Evolutionary conservation across 1,140 invertebrate species (phyloP).

Genomic region (Eupristina koningsbergeri): DNA sequence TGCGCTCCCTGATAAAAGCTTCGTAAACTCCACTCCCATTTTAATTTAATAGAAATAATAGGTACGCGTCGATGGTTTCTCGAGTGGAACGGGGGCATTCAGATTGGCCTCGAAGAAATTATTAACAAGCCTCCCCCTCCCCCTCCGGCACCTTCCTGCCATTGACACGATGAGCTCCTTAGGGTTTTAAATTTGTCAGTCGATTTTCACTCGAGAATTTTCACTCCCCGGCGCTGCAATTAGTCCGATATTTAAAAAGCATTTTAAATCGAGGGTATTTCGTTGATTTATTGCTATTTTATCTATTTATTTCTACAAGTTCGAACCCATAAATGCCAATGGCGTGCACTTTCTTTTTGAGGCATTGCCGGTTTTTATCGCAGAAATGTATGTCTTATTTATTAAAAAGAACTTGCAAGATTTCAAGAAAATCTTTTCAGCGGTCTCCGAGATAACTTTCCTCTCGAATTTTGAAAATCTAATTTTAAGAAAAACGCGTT

Average conservation of each 20-base stretch:
- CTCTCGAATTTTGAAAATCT: background rate
- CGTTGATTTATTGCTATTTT: too few relatives aligned
- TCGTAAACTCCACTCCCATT: background rate
- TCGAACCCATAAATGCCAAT: conserved; percentile 34
- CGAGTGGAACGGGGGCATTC: background rate
- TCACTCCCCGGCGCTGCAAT: too few relatives aligned
- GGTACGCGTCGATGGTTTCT: background rate
- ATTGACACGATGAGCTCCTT: too few relatives aligned
- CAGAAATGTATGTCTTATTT: background rate
- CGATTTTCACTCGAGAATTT: too few relatives aligned
- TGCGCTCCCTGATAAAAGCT: background rate
- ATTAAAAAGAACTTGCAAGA: background rate
- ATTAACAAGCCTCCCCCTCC: too few relatives aligned
- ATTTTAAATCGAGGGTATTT: too few relatives aligned
- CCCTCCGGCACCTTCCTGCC: too few relatives aligned
- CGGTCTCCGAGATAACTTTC: background rate
- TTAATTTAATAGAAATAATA: conserved; percentile 4
- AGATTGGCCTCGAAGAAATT: too few relatives aligned
- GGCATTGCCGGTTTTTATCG: background rate
- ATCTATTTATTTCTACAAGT: too few relatives aligned
- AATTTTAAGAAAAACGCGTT: conserved; percentile 6
- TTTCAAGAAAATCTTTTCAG: background rate
- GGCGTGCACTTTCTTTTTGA: too few relatives aligned
- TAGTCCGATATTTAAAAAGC: too few relatives aligned
- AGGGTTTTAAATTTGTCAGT: too few relatives aligned